Evolutionary conservation across 2,888 invertebrate species (phyloP).

Genomic region (Terebella lapidaria): DNA sequence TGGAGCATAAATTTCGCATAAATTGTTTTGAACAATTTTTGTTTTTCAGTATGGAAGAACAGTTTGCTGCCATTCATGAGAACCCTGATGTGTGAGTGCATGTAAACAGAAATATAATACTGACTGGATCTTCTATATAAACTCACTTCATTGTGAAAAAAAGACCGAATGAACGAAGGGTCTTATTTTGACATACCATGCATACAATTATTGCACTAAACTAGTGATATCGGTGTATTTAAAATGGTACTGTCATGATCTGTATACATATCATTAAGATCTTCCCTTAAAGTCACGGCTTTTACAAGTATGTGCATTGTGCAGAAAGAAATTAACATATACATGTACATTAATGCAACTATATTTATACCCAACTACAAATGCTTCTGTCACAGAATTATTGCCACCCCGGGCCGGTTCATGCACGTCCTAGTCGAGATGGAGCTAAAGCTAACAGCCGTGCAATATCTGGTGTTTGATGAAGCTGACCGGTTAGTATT

Average conservation of each 20-base stretch:
- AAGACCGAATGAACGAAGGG: too few species aligned
- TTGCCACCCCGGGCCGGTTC: slow-evolving; percentile 96
- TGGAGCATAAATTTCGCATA: too few species aligned
- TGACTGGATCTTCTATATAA: neutral
- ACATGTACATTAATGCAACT: too few species aligned
- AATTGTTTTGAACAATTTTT: neutral
- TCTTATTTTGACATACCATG: too few species aligned
- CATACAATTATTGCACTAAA: too few species aligned
- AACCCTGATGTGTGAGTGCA: slow-evolving; percentile 77
- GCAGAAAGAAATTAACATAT: too few species aligned
- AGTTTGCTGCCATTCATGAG: slow-evolving; percentile 89
- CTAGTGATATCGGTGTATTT: too few species aligned
- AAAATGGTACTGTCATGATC: too few species aligned
- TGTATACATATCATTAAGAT: too few species aligned
- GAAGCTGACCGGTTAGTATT: slow-evolving; percentile 75
- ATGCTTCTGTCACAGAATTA: slow-evolving; percentile 60
- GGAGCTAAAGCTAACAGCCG: slow-evolving; percentile 79
- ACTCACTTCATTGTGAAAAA: too few species aligned
- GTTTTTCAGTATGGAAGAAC: slow-evolving; percentile 73
- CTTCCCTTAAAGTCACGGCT: neutral
- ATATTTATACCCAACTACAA: too few species aligned
- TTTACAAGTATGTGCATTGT: neutral
- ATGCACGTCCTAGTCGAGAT: slow-evolving; percentile 96
- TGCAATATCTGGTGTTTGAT: slow-evolving; percentile 93
- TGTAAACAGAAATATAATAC: neutral